phyloP scores from a whole-genome alignment of 2,888 invertebrate genomes.

The Coremacera marginata region DNA sequence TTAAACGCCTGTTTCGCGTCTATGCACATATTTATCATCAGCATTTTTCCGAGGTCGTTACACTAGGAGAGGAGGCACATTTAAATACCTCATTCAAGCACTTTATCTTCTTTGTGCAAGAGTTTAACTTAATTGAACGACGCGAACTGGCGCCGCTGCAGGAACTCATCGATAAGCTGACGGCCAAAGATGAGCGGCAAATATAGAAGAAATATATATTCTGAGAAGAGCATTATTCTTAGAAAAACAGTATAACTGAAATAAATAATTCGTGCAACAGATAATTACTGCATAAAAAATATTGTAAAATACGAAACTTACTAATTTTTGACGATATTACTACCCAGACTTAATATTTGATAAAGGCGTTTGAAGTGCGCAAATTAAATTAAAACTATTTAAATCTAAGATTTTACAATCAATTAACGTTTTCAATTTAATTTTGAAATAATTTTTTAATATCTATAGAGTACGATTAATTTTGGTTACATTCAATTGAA shows the following conservation, averaged over 20 bases:
- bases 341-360: too few species aligned
- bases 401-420: too few species aligned
- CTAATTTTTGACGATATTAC: slow-evolving; percentile 2
- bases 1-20: slow-evolving; percentile 97
- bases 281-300: not conserved
- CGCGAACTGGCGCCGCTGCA: slow-evolving; percentile 96
- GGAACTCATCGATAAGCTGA: slow-evolving; percentile 96
- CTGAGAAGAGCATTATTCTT: not conserved
- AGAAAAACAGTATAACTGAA: not conserved
- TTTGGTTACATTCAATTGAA: too few species aligned
- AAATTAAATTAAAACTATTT: too few species aligned
- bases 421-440: too few species aligned
- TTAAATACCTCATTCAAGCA: slow-evolving; percentile 99
- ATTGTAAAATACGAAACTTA: slow-evolving; percentile 12
- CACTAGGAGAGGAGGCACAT: slow-evolving; percentile 98
- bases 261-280: not conserved
- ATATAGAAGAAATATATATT: slow-evolving; percentile 60
- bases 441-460: too few species aligned
- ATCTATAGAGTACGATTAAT: too few species aligned
- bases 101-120: slow-evolving; percentile 94
- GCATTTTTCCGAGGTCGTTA: slow-evolving; percentile 97
- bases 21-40: slow-evolving; percentile 99
- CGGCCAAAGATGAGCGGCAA: slow-evolving; percentile 90
- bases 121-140: slow-evolving; percentile 96
- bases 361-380: too few species aligned